These are phyloP conservation scores for Leptinotarsa defecta DNA, from an alignment of 1,140 invertebrate genomes.

Conservation along the genomic window DNA sequence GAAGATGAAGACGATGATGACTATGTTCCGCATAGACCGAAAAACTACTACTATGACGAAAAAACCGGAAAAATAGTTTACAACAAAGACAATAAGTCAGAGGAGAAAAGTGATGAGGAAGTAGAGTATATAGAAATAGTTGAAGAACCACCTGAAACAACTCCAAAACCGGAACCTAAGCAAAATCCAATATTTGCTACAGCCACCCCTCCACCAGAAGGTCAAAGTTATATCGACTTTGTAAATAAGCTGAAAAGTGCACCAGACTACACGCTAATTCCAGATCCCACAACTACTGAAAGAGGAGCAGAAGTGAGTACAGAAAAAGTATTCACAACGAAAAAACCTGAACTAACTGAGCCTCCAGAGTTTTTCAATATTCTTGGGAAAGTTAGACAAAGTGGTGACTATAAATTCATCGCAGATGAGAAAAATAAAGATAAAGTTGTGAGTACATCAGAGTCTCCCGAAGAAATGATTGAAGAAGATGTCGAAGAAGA, in stretches of 20 bases:
- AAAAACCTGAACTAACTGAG: conserved; percentile 35
- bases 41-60: conserved; percentile 53
- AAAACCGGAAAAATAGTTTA: conserved; percentile 52
- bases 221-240: conserved; percentile 50
- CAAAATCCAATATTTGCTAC: conserved; percentile 36
- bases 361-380: conserved; percentile 51
- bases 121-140: conserved; percentile 43
- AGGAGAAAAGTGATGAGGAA: conserved; percentile 41
- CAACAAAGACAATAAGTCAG: conserved; percentile 32
- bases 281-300: conserved; percentile 47
- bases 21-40: conserved; percentile 51
- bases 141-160: conserved; percentile 40
- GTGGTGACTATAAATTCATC: conserved; percentile 47
- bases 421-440: conserved; percentile 43
- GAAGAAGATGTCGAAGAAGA: conserved; percentile 40
- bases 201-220: conserved; percentile 41
- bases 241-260: conserved; percentile 44
- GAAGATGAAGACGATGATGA: conserved; percentile 44
- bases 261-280: conserved; percentile 45
- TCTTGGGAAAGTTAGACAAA: conserved; percentile 44
- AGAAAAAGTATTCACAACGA: conserved; percentile 33
- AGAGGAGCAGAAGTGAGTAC: conserved; percentile 32
- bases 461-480: conserved; percentile 35
- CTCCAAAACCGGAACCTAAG: conserved; percentile 29
- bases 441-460: conserved; percentile 33